Conservation (phyloP, 2,113 vertebrate genomes). For the Mirounga angustirostris region DNA sequence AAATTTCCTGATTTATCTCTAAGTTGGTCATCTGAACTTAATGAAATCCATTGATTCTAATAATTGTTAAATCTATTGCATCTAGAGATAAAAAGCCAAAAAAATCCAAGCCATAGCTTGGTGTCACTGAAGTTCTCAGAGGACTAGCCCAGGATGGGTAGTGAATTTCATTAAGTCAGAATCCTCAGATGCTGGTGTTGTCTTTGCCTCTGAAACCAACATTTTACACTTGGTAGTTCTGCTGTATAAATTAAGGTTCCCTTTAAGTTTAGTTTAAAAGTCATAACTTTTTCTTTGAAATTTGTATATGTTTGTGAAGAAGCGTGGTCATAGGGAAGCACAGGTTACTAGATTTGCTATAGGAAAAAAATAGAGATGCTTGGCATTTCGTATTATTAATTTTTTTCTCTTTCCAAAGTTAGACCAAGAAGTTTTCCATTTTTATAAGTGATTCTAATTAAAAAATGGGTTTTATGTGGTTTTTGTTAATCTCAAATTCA, state of each 20-base stretch:
- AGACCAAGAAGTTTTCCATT: background rate
- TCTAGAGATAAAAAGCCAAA: background rate
- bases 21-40: slow-evolving; percentile 25
- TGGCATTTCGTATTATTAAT: background rate
- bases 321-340: background rate
- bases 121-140: background rate
- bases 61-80: background rate
- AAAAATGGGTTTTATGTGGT: background rate
- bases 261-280: background rate
- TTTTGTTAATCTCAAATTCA: slow-evolving; percentile 29
- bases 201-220: background rate
- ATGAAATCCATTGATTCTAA: background rate
- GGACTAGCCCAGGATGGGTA: background rate
- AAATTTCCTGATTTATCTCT: background rate
- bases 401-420: slow-evolving; percentile 37
- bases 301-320: background rate
- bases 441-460: background rate
- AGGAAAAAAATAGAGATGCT: background rate
- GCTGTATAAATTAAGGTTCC: background rate
- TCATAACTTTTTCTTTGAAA: background rate
- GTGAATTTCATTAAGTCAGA: background rate
- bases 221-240: background rate
- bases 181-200: background rate
- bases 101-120: background rate
- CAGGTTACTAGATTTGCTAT: background rate